Evolutionary conservation across 2,888 invertebrate species (phyloP).

Genomic region (Chloromyia formosa): DNA sequence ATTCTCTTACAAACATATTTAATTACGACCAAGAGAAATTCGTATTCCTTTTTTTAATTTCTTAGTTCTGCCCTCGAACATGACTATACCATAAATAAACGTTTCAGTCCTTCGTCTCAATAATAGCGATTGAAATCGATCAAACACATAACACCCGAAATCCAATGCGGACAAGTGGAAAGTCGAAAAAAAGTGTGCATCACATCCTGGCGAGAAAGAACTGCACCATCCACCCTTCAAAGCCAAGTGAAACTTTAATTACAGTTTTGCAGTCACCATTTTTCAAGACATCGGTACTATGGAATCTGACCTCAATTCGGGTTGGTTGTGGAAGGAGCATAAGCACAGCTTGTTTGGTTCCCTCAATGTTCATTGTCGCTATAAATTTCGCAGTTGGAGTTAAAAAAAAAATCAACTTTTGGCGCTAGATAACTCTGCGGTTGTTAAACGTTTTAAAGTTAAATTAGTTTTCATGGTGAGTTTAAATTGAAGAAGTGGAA

Average conservation of each 20-base stretch:
- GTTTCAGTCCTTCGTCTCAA: too few relatives aligned
- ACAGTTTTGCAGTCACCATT: constrained; percentile 22
- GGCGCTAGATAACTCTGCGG: neutral
- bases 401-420: constrained; percentile 17
- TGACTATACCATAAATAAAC: too few relatives aligned
- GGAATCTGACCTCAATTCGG: constrained; percentile 9
- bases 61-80: too few relatives aligned
- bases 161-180: neutral
- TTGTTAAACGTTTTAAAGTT: constrained; percentile 14
- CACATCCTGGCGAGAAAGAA: neutral
- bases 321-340: neutral
- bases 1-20: too few relatives aligned
- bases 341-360: neutral
- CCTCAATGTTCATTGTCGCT: constrained; percentile 5
- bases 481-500: constrained; percentile 5
- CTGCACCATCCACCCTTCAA: neutral
- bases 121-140: too few relatives aligned
- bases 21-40: too few relatives aligned
- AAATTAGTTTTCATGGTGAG: neutral
- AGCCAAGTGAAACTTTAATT: constrained; percentile 15
- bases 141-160: constrained; percentile 17
- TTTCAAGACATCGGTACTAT: constrained; percentile 1
- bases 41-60: too few relatives aligned
- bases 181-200: neutral
- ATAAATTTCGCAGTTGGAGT: neutral